Evolutionary conservation across 2,797 vertebrate genomes (phyloP).

Genomic region (Phylloscopus collybita): DNA sequence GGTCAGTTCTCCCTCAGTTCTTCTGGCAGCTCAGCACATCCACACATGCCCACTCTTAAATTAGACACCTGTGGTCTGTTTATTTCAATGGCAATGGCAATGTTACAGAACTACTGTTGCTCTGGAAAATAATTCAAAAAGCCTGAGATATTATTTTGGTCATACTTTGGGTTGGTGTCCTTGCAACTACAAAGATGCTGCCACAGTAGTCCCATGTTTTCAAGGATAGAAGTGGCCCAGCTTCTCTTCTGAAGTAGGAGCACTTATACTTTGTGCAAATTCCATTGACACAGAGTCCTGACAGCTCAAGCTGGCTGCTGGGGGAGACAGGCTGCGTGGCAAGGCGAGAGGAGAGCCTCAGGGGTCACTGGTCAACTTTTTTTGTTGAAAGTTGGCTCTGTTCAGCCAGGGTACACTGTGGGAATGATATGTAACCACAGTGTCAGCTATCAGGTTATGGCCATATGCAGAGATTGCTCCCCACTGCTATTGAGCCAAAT

Average conservation of each 20-base stretch:
- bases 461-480: not conserved
- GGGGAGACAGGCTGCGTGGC: fast-evolving
- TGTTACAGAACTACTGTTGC: not conserved
- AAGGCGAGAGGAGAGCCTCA: not conserved
- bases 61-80: not conserved
- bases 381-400: not conserved
- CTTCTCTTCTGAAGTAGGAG: not conserved
- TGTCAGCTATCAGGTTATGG: not conserved
- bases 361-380: not conserved
- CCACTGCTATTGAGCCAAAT: not conserved
- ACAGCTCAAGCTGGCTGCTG: not conserved
- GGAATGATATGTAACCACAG: not conserved
- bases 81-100: not conserved
- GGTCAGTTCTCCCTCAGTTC: not conserved
- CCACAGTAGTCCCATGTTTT: not conserved
- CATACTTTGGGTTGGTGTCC: not conserved
- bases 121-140: not conserved
- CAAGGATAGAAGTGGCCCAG: not conserved
- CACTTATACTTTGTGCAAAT: not conserved
- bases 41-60: not conserved
- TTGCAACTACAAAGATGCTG: not conserved
- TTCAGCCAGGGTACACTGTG: not conserved
- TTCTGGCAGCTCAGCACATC: not conserved
- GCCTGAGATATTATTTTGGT: not conserved
- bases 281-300: not conserved